Evolutionary conservation across 2,797 vertebrate genomes (phyloP).

Genomic region (Gobio occitaniae): DNA sequence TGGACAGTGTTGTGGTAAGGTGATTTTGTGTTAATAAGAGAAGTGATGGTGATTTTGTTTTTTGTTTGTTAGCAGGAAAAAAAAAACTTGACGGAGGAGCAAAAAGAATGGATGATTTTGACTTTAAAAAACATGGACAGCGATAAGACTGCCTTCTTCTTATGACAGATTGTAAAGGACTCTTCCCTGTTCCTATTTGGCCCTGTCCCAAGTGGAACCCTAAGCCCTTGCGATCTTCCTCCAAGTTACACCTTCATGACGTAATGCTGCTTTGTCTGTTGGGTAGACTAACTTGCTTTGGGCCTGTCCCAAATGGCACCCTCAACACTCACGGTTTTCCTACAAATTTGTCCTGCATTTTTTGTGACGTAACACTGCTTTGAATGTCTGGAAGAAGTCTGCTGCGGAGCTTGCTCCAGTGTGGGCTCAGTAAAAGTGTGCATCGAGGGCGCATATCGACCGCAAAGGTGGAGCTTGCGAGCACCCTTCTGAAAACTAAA

Average conservation of each 20-base stretch:
- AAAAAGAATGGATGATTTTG: conserved; percentile 29
- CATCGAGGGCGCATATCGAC: not conserved
- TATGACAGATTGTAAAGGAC: conserved; percentile 27
- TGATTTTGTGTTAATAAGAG: conserved; percentile 62
- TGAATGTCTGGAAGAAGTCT: not conserved
- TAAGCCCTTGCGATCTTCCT: not conserved
- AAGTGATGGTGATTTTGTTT: conserved; percentile 60
- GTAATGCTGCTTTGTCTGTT: not conserved
- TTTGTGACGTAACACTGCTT: not conserved
- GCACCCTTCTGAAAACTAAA: not conserved
- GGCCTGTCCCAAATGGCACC: not conserved
- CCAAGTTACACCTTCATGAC: not conserved
- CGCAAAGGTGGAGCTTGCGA: not conserved
- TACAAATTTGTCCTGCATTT: not conserved
- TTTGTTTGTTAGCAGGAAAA: conserved; percentile 49
- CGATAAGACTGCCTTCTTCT: conserved; percentile 12
- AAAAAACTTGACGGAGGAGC: conserved; percentile 27
- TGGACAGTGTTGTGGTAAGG: conserved; percentile 56
- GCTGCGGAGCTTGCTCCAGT: not conserved
- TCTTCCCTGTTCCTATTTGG: conserved; percentile 18
- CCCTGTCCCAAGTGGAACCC: not conserved
- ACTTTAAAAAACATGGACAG: conserved; percentile 3
- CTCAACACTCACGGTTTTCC: not conserved
- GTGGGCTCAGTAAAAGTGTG: not conserved
- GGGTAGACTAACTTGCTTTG: not conserved